Conservation (phyloP, 2,888 invertebrate genomes). For the Eurytoma californica region DNA sequence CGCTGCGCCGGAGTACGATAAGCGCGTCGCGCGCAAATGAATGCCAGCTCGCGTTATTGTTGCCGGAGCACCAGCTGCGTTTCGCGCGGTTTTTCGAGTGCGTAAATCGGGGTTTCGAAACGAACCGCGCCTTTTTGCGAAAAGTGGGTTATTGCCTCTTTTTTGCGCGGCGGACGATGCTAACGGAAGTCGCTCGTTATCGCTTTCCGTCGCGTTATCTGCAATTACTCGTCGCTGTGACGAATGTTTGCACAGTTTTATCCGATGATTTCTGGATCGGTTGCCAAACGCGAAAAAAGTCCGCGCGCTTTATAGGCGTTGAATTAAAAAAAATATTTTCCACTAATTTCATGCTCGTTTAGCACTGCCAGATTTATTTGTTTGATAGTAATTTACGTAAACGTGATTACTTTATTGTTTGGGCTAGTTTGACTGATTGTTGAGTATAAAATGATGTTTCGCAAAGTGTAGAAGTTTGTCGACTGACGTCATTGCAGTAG, state of each 20-base stretch:
- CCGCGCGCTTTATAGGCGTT: background rate
- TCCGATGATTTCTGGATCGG: too few species aligned
- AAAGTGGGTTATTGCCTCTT: too few species aligned
- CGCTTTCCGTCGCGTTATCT: background rate
- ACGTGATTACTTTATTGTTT: too few species aligned
- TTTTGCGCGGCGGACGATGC: too few species aligned
- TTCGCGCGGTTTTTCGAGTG: slow-evolving; percentile 1
- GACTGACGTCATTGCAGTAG: too few species aligned
- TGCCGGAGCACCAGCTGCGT: background rate
- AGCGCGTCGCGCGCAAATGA: background rate
- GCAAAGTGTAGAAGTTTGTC: too few species aligned
- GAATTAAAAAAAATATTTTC: background rate
- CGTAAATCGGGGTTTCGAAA: background rate
- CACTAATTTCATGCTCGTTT: background rate
- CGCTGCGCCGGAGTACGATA: slow-evolving; percentile 14
- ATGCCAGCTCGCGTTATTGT: background rate
- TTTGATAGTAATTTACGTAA: too few species aligned
- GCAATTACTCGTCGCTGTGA: background rate
- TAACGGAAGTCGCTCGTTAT: slow-evolving; percentile 10
- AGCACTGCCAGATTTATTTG: too few species aligned
- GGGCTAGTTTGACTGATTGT: too few species aligned
- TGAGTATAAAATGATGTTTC: too few species aligned
- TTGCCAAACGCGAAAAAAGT: too few species aligned
- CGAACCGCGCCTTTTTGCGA: background rate
- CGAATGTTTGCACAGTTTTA: too few species aligned